phyloP scores from a whole-genome alignment of 2,888 invertebrate genomes.

The Lycia hirtaria region DNA sequence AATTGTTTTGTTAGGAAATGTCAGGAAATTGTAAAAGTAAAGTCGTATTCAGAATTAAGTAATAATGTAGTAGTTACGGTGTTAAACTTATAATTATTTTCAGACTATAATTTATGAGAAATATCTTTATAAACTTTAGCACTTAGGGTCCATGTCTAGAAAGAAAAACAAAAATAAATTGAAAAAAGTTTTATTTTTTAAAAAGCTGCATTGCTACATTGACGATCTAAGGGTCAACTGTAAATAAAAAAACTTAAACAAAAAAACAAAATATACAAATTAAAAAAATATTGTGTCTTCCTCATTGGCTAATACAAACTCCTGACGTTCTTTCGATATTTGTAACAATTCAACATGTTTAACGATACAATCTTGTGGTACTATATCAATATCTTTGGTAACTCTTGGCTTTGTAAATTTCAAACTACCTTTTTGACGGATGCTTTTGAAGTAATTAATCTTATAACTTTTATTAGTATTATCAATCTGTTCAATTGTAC shows the following conservation, averaged over 20 bases:
- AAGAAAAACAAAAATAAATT: not conserved
- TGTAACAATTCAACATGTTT: constrained; percentile 19
- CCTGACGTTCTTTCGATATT: constrained; percentile 26
- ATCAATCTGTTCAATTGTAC: constrained; percentile 34
- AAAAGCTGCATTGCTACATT: constrained; percentile 13
- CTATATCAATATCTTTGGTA: constrained; percentile 30
- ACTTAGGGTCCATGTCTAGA: not conserved
- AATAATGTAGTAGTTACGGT: not conserved
- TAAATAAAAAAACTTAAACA: constrained; percentile 12
- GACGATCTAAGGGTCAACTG: constrained; percentile 6
- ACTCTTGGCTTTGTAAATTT: constrained; percentile 32
- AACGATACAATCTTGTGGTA: too few relatives aligned
- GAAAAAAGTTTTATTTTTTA: not conserved
- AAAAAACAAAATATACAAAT: constrained; percentile 12
- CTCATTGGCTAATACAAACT: constrained; percentile 27
- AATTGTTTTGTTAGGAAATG: constrained; percentile 36
- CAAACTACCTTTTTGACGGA: constrained; percentile 35
- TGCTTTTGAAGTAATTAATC: constrained; percentile 34
- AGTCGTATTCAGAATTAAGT: not conserved
- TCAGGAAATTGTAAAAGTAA: constrained; percentile 35
- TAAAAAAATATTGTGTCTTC: constrained; percentile 27
- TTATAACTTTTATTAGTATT: constrained; percentile 31
- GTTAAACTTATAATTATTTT: not conserved
- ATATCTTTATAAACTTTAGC: not conserved
- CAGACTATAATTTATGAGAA: not conserved